Base-by-base conservation (phyloP, 2,888 invertebrate species). In the Patella pellucida region DNA sequence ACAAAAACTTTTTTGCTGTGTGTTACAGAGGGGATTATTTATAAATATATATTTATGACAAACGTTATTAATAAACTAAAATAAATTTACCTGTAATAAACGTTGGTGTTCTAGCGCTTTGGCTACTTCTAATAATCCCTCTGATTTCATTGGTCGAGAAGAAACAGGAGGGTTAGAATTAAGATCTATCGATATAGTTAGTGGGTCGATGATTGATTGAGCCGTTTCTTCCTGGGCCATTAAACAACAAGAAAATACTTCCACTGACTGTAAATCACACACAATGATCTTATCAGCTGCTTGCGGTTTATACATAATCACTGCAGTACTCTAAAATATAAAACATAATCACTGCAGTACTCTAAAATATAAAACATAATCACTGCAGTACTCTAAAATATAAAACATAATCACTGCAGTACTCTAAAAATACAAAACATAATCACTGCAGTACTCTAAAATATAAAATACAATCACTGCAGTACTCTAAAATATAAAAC, bases 181-280 rank as follows among this genome's bases (percentile, higher is more conserved):
- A 72, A 90, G 83, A 74, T 90, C 90, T 51, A 90, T 83, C 62
- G 82, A 85, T 70, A 97, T 93, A 12, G 95, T 95, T 70, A 97
- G 95, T 0, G 97, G 98, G 91, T 97, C 97, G 75, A 98, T 95
- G 85, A 98, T 98, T 54, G 97, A 96, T 23, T 98, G 92, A 0
- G 98, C 97, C 0, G 97, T 97, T 89, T 96, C 96, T 81, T 97
- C 96, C 92, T 98, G 97, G 85, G 95, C 93, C 9, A 96, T 96
- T 79, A 98, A 92, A 84, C 96, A 94, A 90, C 96, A 96, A 3
- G 97, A 97, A 92, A 97, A 98, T 90, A 98, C 94, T 92, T 98
- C 98, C 86, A 97, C 94, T 77, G 91, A 95, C 88, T 95, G 96
- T 73, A 98, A 93, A 90, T 95, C 96, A 87, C 97, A 96, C 3